These are phyloP conservation scores for Pogonophryne albipinna DNA, from an alignment of 2,797 vertebrate genomes.

Conservation along the genomic window DNA sequence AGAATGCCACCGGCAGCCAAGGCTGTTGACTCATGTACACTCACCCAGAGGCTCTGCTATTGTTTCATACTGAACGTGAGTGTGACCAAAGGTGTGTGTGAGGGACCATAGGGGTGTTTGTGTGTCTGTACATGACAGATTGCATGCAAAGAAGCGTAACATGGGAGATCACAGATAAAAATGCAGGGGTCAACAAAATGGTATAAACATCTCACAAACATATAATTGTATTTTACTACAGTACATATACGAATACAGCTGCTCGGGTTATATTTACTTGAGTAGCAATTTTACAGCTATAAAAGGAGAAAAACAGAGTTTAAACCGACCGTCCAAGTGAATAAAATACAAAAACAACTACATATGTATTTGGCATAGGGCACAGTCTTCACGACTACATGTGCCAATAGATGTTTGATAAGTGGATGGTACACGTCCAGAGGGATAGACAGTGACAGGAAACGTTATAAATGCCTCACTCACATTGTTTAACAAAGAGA, in stretches of 20 bases:
- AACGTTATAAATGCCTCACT: not conserved
- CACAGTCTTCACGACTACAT: not conserved
- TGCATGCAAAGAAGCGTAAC: conserved; percentile 19
- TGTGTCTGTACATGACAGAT: conserved; percentile 2
- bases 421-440: conserved; percentile 2
- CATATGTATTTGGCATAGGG: conserved; percentile 1
- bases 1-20: conserved; percentile 52
- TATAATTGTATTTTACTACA: conserved; percentile 1
- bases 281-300: conserved; percentile 2
- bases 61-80: conserved; percentile 39
- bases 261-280: conserved; percentile 10
- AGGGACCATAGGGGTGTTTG: conserved; percentile 16
- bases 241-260: conserved; percentile 22
- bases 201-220: not conserved
- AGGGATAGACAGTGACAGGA: not conserved
- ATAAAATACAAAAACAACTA: conserved; percentile 12
- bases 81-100: conserved; percentile 38
- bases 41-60: conserved; percentile 56
- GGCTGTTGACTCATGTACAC: conserved; percentile 68
- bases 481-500: not conserved
- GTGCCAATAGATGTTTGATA: conserved; percentile 16
- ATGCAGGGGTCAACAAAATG: not conserved
- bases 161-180: conserved; percentile 8
- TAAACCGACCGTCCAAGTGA: conserved; percentile 9
- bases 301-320: conserved; percentile 2